Evolutionary conservation across 2,113 vertebrate species (phyloP).

Genomic region (Tylochromis polylepis): DNA sequence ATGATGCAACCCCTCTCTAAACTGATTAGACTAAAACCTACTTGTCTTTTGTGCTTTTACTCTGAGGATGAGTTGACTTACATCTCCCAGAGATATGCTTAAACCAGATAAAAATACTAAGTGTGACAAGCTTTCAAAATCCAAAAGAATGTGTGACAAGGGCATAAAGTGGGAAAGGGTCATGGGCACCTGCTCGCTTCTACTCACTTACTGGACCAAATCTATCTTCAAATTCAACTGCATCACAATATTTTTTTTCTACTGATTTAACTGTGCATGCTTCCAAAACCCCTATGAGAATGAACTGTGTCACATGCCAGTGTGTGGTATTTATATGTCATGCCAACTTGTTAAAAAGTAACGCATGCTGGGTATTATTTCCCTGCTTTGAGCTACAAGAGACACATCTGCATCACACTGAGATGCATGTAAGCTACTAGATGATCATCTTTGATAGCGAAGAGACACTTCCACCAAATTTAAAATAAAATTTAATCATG

Average conservation of each 20-base stretch:
- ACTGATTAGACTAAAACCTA: not conserved
- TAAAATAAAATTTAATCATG: not conserved
- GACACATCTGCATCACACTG: not conserved
- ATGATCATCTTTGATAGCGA: not conserved
- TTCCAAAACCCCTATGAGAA: not conserved
- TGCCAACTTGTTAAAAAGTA: not conserved
- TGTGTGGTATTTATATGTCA: not conserved
- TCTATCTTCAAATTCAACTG: not conserved
- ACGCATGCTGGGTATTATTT: not conserved
- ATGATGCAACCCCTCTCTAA: constrained; percentile 11
- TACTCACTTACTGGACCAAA: not conserved
- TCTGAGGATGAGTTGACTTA: not conserved
- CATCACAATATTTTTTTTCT: not conserved
- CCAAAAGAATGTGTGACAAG: accelerated
- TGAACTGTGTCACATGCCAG: not conserved
- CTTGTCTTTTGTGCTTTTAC: not conserved
- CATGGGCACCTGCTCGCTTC: not conserved
- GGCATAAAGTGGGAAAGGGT: not conserved
- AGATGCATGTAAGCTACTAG: not conserved
- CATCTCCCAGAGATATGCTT: not conserved
- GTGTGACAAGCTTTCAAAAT: not conserved
- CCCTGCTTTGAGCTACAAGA: not conserved
- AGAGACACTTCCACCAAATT: not conserved
- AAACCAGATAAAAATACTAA: not conserved
- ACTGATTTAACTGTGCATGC: not conserved